phyloP scores from a whole-genome alignment of 2,113 vertebrate species.

The Rana temporaria region DNA sequence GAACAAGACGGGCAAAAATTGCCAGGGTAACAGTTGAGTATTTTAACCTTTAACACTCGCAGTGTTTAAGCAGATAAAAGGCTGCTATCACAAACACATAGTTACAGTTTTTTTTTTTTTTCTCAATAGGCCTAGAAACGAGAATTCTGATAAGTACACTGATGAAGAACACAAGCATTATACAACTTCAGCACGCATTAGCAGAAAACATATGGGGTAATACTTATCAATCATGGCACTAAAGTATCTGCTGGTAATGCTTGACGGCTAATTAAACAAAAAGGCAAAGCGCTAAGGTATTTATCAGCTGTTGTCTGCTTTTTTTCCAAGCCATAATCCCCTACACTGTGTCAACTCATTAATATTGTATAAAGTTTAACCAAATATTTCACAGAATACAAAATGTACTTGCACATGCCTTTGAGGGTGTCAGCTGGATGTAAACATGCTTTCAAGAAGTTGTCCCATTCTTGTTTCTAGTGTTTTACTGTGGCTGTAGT shows the following conservation, averaged over 20 bases:
- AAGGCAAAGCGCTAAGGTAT: constrained; percentile 37
- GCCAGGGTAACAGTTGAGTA: constrained; percentile 30
- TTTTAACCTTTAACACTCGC: constrained; percentile 39
- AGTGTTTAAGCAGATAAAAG: constrained; percentile 42
- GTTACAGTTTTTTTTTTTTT: constrained; percentile 40
- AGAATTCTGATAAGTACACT: constrained; percentile 38
- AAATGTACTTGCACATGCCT: constrained; percentile 10
- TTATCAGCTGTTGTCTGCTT: constrained; percentile 38
- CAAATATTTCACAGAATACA: constrained; percentile 22
- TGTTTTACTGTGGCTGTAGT: too few species aligned
- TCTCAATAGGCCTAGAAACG: constrained; percentile 38
- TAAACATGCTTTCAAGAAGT: constrained; percentile 10
- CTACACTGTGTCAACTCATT: constrained; percentile 35
- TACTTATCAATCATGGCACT: constrained; percentile 40
- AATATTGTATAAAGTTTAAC: constrained; percentile 41
- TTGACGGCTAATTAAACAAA: constrained; percentile 49
- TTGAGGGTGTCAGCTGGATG: background rate
- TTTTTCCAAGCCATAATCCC: constrained; percentile 22
- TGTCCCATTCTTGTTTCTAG: background rate
- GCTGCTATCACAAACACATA: constrained; percentile 17
- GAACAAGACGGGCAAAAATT: constrained; percentile 13
- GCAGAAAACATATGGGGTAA: constrained; percentile 31
- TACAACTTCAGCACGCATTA: constrained; percentile 20
- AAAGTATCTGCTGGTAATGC: constrained; percentile 43
- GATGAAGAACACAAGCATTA: constrained; percentile 21